Conservation (phyloP, 2,113 vertebrate genomes). For the Opisthocomus hoazin region DNA sequence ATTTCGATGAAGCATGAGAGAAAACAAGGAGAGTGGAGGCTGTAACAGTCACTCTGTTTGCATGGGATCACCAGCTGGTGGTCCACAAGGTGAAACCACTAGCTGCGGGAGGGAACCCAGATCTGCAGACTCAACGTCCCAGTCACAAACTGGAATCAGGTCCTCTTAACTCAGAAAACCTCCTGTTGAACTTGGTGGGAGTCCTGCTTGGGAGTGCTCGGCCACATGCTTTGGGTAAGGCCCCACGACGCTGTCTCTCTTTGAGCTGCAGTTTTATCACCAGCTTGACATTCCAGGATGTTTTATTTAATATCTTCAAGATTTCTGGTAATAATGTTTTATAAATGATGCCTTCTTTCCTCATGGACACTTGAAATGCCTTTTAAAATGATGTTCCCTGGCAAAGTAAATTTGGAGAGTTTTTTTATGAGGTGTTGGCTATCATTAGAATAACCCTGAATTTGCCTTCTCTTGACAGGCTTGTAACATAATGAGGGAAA, state of each 20-base stretch:
- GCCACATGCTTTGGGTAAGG: fast-evolving
- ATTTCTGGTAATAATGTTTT: constrained; percentile 63
- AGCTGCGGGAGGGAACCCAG: background rate
- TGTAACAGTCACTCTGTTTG: fast-evolving
- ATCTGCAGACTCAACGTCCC: background rate
- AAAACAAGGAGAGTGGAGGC: background rate
- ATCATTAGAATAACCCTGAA: constrained; percentile 72
- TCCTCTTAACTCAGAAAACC: background rate
- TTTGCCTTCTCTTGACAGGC: constrained; percentile 62
- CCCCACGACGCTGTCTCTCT: background rate
- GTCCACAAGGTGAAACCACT: background rate
- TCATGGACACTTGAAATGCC: constrained; percentile 29
- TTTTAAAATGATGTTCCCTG: constrained; percentile 65
- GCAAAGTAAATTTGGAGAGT: constrained; percentile 68
- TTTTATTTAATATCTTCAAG: constrained; percentile 36
- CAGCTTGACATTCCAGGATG: background rate
- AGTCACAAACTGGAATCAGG: background rate
- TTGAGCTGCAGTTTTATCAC: background rate
- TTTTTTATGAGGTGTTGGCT: constrained; percentile 75
- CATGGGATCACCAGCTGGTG: background rate
- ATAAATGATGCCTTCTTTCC: constrained; percentile 62
- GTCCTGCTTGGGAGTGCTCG: background rate
- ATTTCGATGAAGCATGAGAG: background rate
- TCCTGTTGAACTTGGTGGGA: background rate
- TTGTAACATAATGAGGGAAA: constrained; percentile 69